A percentile compares a stretch with the other conserved stretches of the same genome.
Evolutionary conservation across 1,140 invertebrate genomes (phyloP).

Genomic region (Drosophila eugracilis): DNA sequence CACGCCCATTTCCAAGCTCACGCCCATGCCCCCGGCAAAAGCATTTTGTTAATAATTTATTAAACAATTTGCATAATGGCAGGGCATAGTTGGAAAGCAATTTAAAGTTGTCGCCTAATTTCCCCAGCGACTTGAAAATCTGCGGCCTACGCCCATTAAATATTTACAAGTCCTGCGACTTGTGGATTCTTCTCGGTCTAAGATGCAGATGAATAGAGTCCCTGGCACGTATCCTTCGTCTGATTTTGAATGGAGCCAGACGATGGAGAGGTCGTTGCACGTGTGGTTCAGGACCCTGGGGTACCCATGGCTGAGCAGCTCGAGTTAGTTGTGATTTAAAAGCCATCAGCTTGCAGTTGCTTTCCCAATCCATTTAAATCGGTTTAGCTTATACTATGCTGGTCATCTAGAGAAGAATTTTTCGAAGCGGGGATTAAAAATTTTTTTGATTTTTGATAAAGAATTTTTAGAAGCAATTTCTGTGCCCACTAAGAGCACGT

Average conservation of each 20-base stretch:
- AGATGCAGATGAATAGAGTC: constrained; percentile 43
- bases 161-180: constrained; percentile 59
- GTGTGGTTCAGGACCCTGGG: constrained; percentile 27
- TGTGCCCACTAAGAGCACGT: too few relatives aligned
- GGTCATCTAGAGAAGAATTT: too few relatives aligned
- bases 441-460: too few relatives aligned
- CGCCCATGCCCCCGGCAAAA: neutral
- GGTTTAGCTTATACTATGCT: neutral
- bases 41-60: constrained; percentile 61
- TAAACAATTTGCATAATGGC: constrained; percentile 73
- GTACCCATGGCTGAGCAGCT: constrained; percentile 24
- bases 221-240: constrained; percentile 24
- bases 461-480: too few relatives aligned
- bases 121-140: constrained; percentile 65
- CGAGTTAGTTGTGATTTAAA: constrained; percentile 38
- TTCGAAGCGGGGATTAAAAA: neutral
- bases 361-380: neutral
- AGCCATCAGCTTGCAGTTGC: neutral
- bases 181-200: constrained; percentile 36
- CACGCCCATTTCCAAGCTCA: constrained; percentile 18
- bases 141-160: constrained; percentile 69
- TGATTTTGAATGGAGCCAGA: constrained; percentile 6
- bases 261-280: constrained; percentile 37
- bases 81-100: constrained; percentile 64
- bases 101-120: constrained; percentile 72